Base-by-base conservation (phyloP, 2,797 vertebrate species). In the Anguilla marmorata region DNA sequence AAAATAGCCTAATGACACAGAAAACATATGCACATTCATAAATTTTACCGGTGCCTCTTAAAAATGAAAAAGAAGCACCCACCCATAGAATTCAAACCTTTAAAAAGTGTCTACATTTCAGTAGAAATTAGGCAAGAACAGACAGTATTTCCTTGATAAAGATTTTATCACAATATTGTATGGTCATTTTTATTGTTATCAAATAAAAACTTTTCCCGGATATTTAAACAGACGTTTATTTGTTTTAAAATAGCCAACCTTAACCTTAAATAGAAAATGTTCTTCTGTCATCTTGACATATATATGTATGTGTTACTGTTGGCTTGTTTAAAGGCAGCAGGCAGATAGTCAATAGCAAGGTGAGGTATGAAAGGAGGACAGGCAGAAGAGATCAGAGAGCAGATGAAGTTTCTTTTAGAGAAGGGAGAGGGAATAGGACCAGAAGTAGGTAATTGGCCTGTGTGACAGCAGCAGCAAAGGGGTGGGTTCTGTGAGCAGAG, bases 11-110 rank as follows among this genome's bases (percentile, higher is more conserved):
- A 82, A 48, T 33, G 50, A 48, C 21, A 82, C 41, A 82, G 33
- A 79, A 41, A 79, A 79, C 74, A 79, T 79, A 21, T 45, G 16
- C 37, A 79, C 37, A 72, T 33, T 12, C 27, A 72, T 79, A 5
- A 41, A 45, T 79, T 79, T 45, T 37, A 6, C 37, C 41, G 74
- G 74, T 79, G 74, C 74, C 74, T 79, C 74, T 79, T 79, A 79
- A 79, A 76, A 76, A 76, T 76, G 72, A 76, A 76, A 37, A 16
- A 76, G 72, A 3, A 76, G 72, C 33, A 16, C 33, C 8, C 30
- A 76, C 14, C 14, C 2, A 76, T 41, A 37, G 30, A 76, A 76
- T 37, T 76, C 72, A 76, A 72, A 16, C 72, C 14, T 21, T 1
- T 33, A 19, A 16, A 37, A 37, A 76, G 30, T 37, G 9, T 16